Evolutionary conservation across 1,140 invertebrate genomes (phyloP).

Genomic region (Nomia melanderi): DNA sequence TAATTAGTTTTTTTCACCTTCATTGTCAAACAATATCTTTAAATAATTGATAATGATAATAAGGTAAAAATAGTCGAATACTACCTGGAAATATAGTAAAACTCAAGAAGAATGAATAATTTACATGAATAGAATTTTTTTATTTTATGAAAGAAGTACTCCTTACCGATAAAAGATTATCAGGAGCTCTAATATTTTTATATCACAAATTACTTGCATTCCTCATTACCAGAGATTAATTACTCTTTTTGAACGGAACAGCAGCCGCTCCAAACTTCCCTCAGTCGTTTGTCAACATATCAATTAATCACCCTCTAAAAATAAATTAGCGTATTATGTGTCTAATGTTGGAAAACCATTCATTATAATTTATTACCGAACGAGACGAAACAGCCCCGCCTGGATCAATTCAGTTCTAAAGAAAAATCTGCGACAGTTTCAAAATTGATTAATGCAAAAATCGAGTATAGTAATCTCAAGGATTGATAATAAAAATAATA

Average conservation of each 20-base stretch:
- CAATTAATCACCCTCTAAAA: conserved; percentile 48
- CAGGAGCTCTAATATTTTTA: background rate
- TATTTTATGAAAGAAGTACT: background rate
- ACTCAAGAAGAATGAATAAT: too few relatives aligned
- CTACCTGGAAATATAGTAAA: too few relatives aligned
- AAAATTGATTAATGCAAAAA: background rate
- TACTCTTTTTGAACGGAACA: background rate
- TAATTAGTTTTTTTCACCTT: too few relatives aligned
- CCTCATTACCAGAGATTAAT: conserved; percentile 14
- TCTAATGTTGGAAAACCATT: conserved; percentile 48
- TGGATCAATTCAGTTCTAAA: background rate
- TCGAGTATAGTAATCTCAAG: background rate
- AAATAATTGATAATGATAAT: too few relatives aligned
- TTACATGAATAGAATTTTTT: background rate
- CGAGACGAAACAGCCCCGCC: background rate
- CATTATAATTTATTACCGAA: conserved; percentile 52
- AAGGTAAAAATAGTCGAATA: too few relatives aligned
- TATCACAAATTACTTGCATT: background rate
- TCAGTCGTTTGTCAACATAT: conserved; percentile 48
- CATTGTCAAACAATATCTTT: too few relatives aligned
- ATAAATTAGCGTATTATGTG: conserved; percentile 50
- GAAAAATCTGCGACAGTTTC: background rate
- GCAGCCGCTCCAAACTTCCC: background rate
- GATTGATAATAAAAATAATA: background rate
- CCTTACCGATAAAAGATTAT: background rate